These are phyloP conservation scores for Hydrolagus colliei DNA, from an alignment of 2,797 vertebrate species.

Conservation along the genomic window DNA sequence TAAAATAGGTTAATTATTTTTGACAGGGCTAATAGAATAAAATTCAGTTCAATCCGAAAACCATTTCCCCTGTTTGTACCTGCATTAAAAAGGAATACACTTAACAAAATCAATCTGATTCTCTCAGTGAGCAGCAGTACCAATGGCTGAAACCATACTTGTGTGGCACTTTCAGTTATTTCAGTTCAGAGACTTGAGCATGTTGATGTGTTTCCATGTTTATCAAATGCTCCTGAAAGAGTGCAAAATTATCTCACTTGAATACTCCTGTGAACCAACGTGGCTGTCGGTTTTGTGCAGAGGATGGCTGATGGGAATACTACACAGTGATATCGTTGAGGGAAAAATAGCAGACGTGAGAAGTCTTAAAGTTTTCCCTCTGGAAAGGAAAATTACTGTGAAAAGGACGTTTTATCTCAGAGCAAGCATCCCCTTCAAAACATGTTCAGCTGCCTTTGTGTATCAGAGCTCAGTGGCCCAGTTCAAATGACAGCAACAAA, in stretches of 20 bases:
- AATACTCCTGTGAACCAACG: too few species aligned
- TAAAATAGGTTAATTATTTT: neutral
- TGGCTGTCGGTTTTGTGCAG: neutral
- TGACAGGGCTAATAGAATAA: neutral
- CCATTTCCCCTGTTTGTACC: neutral
- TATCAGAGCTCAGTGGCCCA: conserved; percentile 2
- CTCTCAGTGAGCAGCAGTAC: neutral
- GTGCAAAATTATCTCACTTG: too few species aligned
- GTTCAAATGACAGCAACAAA: conserved; percentile 4
- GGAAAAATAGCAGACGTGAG: neutral
- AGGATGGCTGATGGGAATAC: neutral
- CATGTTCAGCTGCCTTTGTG: neutral
- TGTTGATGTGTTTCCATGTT: too few species aligned
- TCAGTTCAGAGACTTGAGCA: too few species aligned
- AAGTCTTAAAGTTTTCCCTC: neutral
- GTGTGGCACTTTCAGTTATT: too few species aligned
- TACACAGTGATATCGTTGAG: neutral
- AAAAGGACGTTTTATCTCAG: neutral
- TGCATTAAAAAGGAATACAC: neutral
- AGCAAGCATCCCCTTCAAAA: neutral
- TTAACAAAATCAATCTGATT: neutral
- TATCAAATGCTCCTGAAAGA: too few species aligned
- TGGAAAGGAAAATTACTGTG: too few species aligned
- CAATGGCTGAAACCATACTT: too few species aligned
- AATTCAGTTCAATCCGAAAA: neutral